Evolutionary conservation across 2,888 invertebrate species (phyloP), one percentile per base, ranked within the genome.

Genomic region (Tetramorium bicarinatum): DNA sequence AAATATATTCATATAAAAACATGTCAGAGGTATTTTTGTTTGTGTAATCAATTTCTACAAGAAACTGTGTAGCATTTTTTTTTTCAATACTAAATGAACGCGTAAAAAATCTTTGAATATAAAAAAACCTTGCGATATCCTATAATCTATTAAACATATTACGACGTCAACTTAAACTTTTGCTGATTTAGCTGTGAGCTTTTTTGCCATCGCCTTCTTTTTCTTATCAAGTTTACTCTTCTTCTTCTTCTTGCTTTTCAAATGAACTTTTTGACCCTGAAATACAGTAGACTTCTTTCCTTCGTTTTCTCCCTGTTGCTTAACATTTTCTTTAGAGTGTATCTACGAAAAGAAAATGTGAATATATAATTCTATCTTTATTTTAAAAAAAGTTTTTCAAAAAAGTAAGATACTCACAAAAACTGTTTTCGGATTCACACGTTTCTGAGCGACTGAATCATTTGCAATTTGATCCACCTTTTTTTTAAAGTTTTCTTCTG

Each of bases 221-320:
- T 96, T 96, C 89, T 96, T 96, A 87, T 95, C 95, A 9, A 94
- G 93, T 3, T 95, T 96, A 87, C 95, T 96, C 92, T 96, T 96
- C 92, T 95, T 64, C 92, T 86, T 96, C 64, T 93, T 95, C 93
- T 96, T 96, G 95, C 96, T 96, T 90, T 96, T 96, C 90, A 95
- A 95, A 82, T 96, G 95, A 6, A 95, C 95, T 1, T 96, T 96
- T 91, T 96, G 95, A 2, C 96, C 96, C 25, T 96, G 96, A 74
- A 96, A 96, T 87, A 88, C 13, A n/a, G 18, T n/a, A 6, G 29
- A 44, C 3, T 11, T 18, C 15, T 38, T 13, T 61, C 9, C 52
- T 44, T 9, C 21, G 18, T 77, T 29, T 29, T n/a, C 67, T 15
- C 62, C 62, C 11, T 87, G 77, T 29, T 81, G 81, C 34, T 79